Conservation (phyloP, 2,797 vertebrate genomes). For the Poeciliopsis presidionis region DNA sequence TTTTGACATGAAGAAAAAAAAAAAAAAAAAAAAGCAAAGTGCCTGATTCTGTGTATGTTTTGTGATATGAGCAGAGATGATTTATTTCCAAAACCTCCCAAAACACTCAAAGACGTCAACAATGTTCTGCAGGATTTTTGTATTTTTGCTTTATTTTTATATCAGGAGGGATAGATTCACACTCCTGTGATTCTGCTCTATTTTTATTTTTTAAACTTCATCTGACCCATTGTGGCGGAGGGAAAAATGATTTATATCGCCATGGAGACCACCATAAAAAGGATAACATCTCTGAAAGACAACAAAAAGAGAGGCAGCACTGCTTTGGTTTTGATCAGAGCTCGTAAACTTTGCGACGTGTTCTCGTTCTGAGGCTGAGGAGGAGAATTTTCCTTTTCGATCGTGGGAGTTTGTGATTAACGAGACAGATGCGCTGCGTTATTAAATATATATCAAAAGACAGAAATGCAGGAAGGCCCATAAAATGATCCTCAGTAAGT, state of each 20-base stretch:
- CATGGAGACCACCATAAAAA: conserved; percentile 65
- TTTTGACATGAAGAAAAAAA: conserved; percentile 29
- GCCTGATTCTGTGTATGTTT: conserved; percentile 15
- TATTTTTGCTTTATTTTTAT: background rate
- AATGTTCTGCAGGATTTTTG: background rate
- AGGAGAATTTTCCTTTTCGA: conserved; percentile 44
- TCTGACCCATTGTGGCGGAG: conserved; percentile 58
- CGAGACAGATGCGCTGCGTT: conserved; percentile 43
- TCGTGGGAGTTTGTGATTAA: conserved; percentile 12
- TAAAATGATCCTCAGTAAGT: conserved; percentile 62
- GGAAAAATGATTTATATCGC: conserved; percentile 64
- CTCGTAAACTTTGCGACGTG: conserved; percentile 33
- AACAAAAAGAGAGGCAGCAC: conserved; percentile 15
- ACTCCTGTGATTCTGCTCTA: conserved; percentile 39
- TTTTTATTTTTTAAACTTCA: conserved; percentile 46
- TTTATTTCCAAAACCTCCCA: background rate
- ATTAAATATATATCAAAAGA: conserved; percentile 70
- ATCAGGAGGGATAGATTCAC: conserved; percentile 24
- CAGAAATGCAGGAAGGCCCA: conserved; percentile 42
- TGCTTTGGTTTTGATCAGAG: conserved; percentile 51
- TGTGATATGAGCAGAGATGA: conserved; percentile 12
- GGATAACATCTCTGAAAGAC: conserved; percentile 43
- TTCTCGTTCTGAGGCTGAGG: conserved; percentile 35
- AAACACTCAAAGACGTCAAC: conserved; percentile 1
- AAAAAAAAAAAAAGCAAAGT: conserved; percentile 15